Percentiles rank a stretch among this genome's conserved stretches.
Evolutionary conservation across 2,888 invertebrate species (phyloP).

Genomic region (Ormyrus labotus): DNA sequence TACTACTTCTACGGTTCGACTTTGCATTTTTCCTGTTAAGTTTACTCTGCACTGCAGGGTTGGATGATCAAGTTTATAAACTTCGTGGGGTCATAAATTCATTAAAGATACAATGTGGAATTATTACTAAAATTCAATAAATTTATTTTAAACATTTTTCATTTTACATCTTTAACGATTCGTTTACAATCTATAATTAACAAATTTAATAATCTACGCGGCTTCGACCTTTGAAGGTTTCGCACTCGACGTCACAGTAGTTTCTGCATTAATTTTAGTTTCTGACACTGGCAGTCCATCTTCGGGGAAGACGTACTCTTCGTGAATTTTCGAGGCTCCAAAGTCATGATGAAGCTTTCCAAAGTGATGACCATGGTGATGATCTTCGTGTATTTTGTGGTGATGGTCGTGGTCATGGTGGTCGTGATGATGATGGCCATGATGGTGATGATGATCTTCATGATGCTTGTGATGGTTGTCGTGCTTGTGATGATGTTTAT

Average conservation of each 20-base stretch:
- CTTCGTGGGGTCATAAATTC: no score
- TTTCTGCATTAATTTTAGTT: constrained; percentile 28
- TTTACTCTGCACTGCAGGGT: no score
- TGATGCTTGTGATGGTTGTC: constrained; percentile 37
- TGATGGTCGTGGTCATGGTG: constrained; percentile 43
- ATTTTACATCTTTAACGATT: constrained; percentile 19
- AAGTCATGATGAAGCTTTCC: constrained; percentile 25
- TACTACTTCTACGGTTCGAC: no score
- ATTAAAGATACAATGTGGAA: no score
- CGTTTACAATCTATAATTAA: constrained; percentile 32
- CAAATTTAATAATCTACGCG: constrained; percentile 16
- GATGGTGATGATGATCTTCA: constrained; percentile 30
- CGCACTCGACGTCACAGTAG: not conserved
- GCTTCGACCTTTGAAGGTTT: constrained; percentile 5
- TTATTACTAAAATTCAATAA: constrained; percentile 28
- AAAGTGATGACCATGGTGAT: constrained; percentile 33
- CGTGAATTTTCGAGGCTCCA: constrained; percentile 49
- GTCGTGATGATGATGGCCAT: constrained; percentile 33
- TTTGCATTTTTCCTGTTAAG: no score
- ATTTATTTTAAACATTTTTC: constrained; percentile 32
- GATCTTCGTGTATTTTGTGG: constrained; percentile 23
- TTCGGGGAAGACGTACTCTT: constrained; percentile 48
- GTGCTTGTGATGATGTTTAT: constrained; percentile 41
- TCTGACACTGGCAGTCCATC: constrained; percentile 6
- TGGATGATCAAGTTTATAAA: no score